phyloP scores from a whole-genome alignment of 2,797 vertebrate species.

The Alectoris magna region DNA sequence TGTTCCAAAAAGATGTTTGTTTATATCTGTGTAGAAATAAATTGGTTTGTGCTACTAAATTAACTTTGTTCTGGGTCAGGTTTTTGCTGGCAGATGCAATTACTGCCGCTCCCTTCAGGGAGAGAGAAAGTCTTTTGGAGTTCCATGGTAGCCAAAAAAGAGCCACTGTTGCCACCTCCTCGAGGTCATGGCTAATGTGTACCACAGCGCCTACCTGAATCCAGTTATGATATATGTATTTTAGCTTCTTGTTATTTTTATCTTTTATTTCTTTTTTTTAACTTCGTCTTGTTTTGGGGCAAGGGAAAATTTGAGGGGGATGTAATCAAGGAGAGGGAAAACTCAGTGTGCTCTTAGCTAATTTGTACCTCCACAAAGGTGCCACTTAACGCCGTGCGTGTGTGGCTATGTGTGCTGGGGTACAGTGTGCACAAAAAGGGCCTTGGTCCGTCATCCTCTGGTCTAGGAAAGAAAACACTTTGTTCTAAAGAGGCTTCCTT shows the following conservation, averaged over 20 bases:
- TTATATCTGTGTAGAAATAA: neutral
- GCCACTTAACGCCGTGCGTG: accelerated
- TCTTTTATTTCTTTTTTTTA: neutral
- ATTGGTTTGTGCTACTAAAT: neutral
- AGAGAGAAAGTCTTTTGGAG: neutral
- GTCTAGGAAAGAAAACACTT: accelerated
- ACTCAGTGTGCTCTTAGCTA: neutral
- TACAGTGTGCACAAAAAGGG: accelerated
- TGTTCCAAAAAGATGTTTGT: neutral
- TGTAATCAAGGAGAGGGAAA: neutral
- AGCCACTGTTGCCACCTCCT: accelerated
- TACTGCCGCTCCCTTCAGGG: neutral
- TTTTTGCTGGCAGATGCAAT: neutral
- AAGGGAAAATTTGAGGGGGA: neutral
- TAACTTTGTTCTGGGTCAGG: neutral
- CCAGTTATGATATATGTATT: too few relatives aligned
- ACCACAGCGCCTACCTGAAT: neutral
- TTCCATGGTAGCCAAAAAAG: neutral
- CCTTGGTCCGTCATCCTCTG: too few relatives aligned
- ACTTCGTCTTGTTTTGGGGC: neutral
- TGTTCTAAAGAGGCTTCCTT: neutral
- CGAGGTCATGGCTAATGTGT: accelerated
- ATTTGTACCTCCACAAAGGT: neutral
- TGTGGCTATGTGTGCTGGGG: accelerated
- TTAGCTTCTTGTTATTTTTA: neutral